Base-by-base conservation (phyloP, 2,797 vertebrate genomes). In the Labroides dimidiatus region DNA sequence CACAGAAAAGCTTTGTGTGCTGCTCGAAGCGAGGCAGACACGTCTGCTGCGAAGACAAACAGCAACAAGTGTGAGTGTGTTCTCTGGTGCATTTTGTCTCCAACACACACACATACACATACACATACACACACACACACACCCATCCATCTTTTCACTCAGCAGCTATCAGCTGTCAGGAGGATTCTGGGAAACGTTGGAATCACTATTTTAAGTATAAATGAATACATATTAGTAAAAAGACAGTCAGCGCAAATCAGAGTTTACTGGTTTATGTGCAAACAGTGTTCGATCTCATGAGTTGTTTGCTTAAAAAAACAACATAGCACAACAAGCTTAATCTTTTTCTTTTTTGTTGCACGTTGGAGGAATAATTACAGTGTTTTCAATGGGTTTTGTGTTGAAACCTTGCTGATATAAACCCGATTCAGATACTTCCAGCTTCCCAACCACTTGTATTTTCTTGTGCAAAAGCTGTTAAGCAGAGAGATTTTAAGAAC, bases 1-100 rank as follows among this genome's bases (percentile, higher is more conserved):
- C 60, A 12, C 61, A 71, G 73, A 52, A 7, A 24, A 45, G 57
- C 61, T 0, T n/a, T 0, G 9, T 55, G 68, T 72, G 33, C 23
- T 0, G 41, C 64, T 61, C 65, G 20, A 52, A 48, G 24, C 42
- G 6, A 47, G 36, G 50, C 36, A 1, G 48, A 37, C 24, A 10
- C 33, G 9, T 70, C 57, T 23, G 55, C 36, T 44, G 57, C 8
- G 36, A 61, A n/a, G 48, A 67, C 36, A 42, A 33, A 54, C 55
- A 21, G 30, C 54, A 44, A 57, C 57, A 48, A 54, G 53, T 23
- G 45, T 24, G 5, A 4, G 41, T 60, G 19, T 61, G 21, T 50
- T 44, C 57, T 6, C 14, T 6, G 33, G 11, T 39, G 39, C 23
- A 4, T 33, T 33, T 7, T 33, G 50, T 19, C 47, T 51, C 16